Percentiles rank a stretch among this genome's conserved stretches.
phyloP scores from a whole-genome alignment of 2,113 vertebrate species.

The Hirundichthys speculiger region DNA sequence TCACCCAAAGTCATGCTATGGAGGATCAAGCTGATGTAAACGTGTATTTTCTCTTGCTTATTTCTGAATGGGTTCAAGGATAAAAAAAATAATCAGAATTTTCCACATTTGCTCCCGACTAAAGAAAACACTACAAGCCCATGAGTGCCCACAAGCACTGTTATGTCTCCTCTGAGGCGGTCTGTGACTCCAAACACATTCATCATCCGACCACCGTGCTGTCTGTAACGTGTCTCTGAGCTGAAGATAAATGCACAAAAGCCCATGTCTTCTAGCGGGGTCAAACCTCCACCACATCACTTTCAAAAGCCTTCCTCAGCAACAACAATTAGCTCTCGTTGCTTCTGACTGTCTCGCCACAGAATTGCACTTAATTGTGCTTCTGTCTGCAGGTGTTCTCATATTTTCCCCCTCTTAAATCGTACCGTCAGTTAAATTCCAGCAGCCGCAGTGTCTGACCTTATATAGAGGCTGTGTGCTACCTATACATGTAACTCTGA shows the following conservation, averaged over 20 bases:
- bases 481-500: constrained; percentile 46
- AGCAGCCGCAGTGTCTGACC: constrained; percentile 46
- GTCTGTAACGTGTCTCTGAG: constrained; percentile 40
- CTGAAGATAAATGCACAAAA: constrained; percentile 56
- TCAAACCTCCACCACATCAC: constrained; percentile 56
- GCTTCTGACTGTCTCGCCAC: constrained; percentile 62
- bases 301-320: constrained; percentile 62
- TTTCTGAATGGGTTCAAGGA: too few species aligned
- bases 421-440: constrained; percentile 38
- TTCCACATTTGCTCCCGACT: neutral
- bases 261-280: constrained; percentile 42
- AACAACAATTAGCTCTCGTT: constrained; percentile 61
- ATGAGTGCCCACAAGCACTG: constrained; percentile 26
- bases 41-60: too few species aligned
- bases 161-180: constrained; percentile 38
- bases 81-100: too few species aligned
- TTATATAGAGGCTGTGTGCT: constrained; percentile 19
- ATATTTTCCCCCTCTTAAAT: constrained; percentile 38
- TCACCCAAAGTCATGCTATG: too few species aligned
- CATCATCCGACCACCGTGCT: constrained; percentile 50
- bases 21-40: too few species aligned
- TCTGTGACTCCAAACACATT: constrained; percentile 55
- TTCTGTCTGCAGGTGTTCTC: constrained; percentile 50
- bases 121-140: constrained; percentile 9
- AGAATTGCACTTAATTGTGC: constrained; percentile 74